Base-by-base conservation (phyloP, 2,797 vertebrate genomes). In the Erpetoichthys calabaricus region DNA sequence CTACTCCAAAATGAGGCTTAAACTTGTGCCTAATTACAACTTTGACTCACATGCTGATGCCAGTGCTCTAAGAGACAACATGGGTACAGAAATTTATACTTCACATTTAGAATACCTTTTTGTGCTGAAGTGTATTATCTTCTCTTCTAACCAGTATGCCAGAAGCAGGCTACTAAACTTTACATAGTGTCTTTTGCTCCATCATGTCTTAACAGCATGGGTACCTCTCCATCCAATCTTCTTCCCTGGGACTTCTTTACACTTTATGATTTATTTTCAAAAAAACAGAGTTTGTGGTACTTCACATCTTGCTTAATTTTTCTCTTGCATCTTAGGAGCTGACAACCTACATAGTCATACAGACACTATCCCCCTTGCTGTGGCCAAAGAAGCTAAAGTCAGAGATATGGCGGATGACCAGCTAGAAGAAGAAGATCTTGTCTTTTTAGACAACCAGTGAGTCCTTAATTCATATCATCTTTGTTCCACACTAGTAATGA, bases 331-430 rank as follows among this genome's bases (percentile, higher is more conserved):
- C 64, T 9, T 65, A 94, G 88, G 90, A 68, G 90, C 89, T 0
- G 85, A 87, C 46, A 89, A 88, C 10, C 81, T 87, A 44, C 86
- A 87, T 57, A 79, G 68, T 65, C 80, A 77, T 65, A 73, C 86
- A 41, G 86, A 90, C 51, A 76, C 90, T 0, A 74, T 95, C 9
- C 89, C 90, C 0, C 62, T 99, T 1, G 86, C 91, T 8, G 91
- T 99, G 51, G 91, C 92, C 63, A 99, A 95, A 74, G 91, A 98
- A 65, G 96, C 94, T 47, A 98, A 94, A 78, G 93, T 98, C 47
- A 94, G 89, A 6, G 83, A 93, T 72, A 84, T 91, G 83, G 89
- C 91, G 66, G 95, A 98, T 0, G 94, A 98, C 72, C 90, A 92
- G 64, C 71, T 99, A 42, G 89, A 80, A 0, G 92, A 98, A 7